Base-by-base conservation (phyloP, 2,888 invertebrate genomes). In the Nemurella pictetii region DNA sequence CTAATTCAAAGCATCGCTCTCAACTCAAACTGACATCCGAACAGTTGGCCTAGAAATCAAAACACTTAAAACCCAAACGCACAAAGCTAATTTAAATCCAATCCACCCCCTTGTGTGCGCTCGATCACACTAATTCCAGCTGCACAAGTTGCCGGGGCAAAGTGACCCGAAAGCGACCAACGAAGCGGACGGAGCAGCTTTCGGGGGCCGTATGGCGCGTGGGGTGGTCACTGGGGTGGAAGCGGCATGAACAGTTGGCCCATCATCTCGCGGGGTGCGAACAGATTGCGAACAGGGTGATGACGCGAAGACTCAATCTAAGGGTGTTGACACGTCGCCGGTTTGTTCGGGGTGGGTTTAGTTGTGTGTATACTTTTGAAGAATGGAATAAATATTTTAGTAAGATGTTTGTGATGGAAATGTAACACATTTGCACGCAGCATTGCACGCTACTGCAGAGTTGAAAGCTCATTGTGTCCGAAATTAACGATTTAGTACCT, bases 231-330 rank as follows among this genome's bases (percentile, higher is more conserved):
- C 7, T 75, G 75, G 26, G 4, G 2, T 75, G 75, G 75, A 75
- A 75, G 75, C 0, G 26, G 4, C 7, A 25, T 28, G 20, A 75
- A 75, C 75, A 75, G 75, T 75, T 75, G 75, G 75, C 28, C 75
- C 25, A 75, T 75, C 2, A 25, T 5, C 1, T 4, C 0, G 55
- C 55, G 20, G 32, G 4, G 32, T 3, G 32, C 25, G 73, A 73
- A 75, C 75, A 75, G 75, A 75, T 75, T 75, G 75, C 9, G 26
- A 7, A 35, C 32, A 9, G 20, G 20, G 73, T 73, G 73, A 20
- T 86, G 78, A 86, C 86, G 85, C 86, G 78, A 86, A 86, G 85
- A 86, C 87, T 86, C 86, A 86, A 84, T 84, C 86, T 83, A 84
- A 85, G 80, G 83, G 85, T 55, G 55, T 55, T 55, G 20, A 12